Evolutionary conservation across 2,888 invertebrate genomes (phyloP).

Genomic region (Acleris laterana): DNA sequence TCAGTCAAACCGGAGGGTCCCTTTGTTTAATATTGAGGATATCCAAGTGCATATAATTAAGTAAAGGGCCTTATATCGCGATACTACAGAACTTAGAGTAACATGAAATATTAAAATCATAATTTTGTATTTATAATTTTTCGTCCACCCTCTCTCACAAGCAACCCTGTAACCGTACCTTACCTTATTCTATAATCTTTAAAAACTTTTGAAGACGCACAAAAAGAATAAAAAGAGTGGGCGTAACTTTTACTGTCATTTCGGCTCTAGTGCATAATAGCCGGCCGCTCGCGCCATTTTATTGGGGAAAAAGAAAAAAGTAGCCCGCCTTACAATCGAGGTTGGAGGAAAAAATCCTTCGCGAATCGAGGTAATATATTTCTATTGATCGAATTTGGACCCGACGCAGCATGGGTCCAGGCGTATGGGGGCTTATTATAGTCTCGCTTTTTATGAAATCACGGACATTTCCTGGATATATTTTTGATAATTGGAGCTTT

Average conservation of each 20-base stretch:
- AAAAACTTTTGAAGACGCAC: conserved; percentile 75
- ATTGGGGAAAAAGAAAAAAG: conserved; percentile 63
- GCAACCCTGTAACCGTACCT: conserved; percentile 50
- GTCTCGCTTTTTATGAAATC: conserved; percentile 54
- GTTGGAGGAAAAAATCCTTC: conserved; percentile 73
- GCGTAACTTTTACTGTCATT: conserved; percentile 81
- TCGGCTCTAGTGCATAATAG: conserved; percentile 68
- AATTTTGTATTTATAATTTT: neutral
- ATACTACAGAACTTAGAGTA: no score
- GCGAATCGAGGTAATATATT: conserved; percentile 83
- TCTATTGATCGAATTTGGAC: conserved; percentile 81
- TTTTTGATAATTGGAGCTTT: conserved; percentile 39
- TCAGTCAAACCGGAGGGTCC: no score
- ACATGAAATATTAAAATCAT: no score
- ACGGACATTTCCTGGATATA: conserved; percentile 39
- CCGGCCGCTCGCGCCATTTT: conserved; percentile 70
- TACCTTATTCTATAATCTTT: conserved; percentile 76
- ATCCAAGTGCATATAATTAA: neutral
- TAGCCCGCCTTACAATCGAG: conserved; percentile 67
- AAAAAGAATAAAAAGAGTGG: conserved; percentile 80
- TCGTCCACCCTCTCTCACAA: conserved; percentile 19
- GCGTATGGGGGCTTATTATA: conserved; percentile 82
- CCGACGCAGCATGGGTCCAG: conserved; percentile 64
- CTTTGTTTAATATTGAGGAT: no score
- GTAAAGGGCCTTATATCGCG: no score